phyloP scores from a whole-genome alignment of 2,113 vertebrate species.

The human region DNA sequence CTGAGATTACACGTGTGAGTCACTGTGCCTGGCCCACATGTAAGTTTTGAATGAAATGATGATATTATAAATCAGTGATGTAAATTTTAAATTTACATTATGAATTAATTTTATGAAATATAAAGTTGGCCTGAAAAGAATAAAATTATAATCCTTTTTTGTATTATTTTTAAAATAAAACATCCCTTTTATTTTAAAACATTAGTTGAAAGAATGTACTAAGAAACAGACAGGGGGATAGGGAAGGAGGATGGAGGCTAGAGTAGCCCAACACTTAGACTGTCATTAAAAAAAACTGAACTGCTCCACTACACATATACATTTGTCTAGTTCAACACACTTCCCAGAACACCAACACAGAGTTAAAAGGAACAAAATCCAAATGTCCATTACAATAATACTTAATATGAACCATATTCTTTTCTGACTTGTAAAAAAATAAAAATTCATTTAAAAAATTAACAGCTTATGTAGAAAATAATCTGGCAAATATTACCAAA shows the following conservation, averaged over 20 bases:
- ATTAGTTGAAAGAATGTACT: not conserved
- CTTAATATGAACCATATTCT: not conserved
- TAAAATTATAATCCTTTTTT: not conserved
- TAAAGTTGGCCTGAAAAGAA: not conserved
- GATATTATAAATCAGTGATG: not conserved
- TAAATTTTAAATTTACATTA: not conserved
- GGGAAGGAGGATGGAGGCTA: accelerated
- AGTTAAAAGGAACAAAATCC: not conserved
- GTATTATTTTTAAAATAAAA: not conserved
- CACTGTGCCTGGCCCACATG: not conserved
- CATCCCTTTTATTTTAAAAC: not conserved
- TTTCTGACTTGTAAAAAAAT: not conserved
- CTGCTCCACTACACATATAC: accelerated
- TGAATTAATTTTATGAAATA: not conserved
- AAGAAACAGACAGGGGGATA: not conserved
- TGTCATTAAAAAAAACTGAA: not conserved
- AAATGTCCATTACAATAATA: not conserved
- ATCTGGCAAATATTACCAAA: not conserved
- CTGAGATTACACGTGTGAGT: no score
- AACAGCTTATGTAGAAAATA: not conserved
- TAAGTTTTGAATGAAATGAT: constrained; percentile 40
- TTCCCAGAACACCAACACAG: not conserved
- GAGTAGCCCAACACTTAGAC: not conserved
- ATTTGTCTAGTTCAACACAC: not conserved
- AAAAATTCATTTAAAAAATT: not conserved